These are phyloP conservation scores for Neodiprion lecontei DNA, from an alignment of 1,140 invertebrate genomes.

Conservation along the genomic window DNA sequence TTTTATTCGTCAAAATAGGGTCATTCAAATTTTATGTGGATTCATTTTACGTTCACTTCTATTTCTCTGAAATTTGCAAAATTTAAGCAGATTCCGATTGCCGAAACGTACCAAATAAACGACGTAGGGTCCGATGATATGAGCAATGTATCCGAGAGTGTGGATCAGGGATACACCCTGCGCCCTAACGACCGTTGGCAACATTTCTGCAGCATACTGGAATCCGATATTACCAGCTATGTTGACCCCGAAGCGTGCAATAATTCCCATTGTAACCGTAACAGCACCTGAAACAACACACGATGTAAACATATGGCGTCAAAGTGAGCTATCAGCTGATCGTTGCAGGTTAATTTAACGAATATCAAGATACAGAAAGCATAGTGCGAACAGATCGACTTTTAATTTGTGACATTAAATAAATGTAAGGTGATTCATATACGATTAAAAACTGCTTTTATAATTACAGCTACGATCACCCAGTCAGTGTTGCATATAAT, in stretches of 20 bases:
- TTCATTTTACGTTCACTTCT: too few species aligned
- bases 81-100: not conserved
- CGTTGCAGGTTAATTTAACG: too few species aligned
- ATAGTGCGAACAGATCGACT: too few species aligned
- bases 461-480: too few species aligned
- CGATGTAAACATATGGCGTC: not conserved
- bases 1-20: not conserved
- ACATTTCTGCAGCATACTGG: constrained; percentile 70
- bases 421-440: too few species aligned
- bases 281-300: constrained; percentile 36
- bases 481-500: too few species aligned
- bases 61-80: too few species aligned
- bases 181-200: constrained; percentile 70
- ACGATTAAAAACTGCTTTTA: too few species aligned
- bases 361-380: too few species aligned
- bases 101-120: constrained; percentile 71
- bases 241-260: constrained; percentile 65
- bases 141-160: constrained; percentile 67
- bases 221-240: constrained; percentile 70
- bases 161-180: constrained; percentile 69
- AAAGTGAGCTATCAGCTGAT: too few species aligned
- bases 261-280: constrained; percentile 58
- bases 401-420: too few species aligned
- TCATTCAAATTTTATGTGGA: too few species aligned
- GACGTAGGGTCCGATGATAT: constrained; percentile 74